Conservation (phyloP, 2,888 invertebrate species). For the Drosophila mettleri region DNA sequence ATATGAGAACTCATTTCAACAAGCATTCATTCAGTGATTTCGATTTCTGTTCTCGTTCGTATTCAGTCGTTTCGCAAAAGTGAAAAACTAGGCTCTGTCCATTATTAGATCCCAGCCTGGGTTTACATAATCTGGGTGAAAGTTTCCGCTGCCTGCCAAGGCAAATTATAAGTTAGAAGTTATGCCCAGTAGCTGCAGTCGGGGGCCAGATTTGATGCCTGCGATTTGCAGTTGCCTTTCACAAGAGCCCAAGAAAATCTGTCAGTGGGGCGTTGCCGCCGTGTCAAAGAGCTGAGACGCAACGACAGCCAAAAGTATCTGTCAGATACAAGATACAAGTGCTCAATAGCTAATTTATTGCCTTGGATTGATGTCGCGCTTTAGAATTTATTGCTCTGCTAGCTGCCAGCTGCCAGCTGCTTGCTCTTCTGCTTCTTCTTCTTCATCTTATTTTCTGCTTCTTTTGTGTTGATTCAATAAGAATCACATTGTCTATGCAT, state of each 20-base stretch:
- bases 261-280: conserved; percentile 77
- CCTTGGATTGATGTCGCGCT: conserved; percentile 68
- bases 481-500: conserved; percentile 31
- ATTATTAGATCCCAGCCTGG: conserved; percentile 32
- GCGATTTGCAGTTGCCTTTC: conserved; percentile 62
- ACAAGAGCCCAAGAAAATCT: conserved; percentile 72
- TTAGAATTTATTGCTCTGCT: conserved; percentile 52
- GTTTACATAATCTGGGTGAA: conserved; percentile 76
- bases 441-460: neutral
- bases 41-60: conserved; percentile 63
- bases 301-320: conserved; percentile 46
- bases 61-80: conserved; percentile 61
- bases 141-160: conserved; percentile 42
- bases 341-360: conserved; percentile 67
- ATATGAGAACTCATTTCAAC: neutral
- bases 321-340: conserved; percentile 64
- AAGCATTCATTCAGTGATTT: conserved; percentile 41
- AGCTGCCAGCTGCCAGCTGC: no score
- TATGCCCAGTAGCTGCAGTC: conserved; percentile 58
- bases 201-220: conserved; percentile 31
- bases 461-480: conserved; percentile 22
- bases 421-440: no score
- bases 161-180: conserved; percentile 73
- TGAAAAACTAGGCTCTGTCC: conserved; percentile 65
- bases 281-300: conserved; percentile 62